A percentile compares a stretch with the other conserved stretches of the same genome.
phyloP scores from a whole-genome alignment of 2,797 vertebrate genomes.

The Sciaenops ocellatus region DNA sequence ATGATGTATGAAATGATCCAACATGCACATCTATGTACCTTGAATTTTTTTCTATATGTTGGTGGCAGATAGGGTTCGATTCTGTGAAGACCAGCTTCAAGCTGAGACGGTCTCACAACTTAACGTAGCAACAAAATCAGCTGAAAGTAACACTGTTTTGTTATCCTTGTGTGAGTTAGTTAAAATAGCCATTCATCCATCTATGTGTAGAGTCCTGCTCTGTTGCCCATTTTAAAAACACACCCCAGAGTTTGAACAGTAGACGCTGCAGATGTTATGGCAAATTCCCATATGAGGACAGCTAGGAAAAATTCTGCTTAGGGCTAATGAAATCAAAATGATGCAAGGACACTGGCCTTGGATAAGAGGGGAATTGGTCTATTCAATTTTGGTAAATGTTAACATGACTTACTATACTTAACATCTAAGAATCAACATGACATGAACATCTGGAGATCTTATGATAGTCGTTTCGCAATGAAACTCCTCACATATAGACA shows the following conservation, averaged over 20 bases:
- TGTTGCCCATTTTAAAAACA: not conserved
- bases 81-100: not conserved
- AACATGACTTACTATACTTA: not conserved
- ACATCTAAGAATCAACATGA: not conserved
- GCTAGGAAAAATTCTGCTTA: not conserved
- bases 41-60: too few relatives aligned
- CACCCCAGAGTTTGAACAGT: not conserved
- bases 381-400: not conserved
- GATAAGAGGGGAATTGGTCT: not conserved
- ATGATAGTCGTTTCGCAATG: constrained; percentile 19
- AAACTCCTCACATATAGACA: constrained; percentile 24
- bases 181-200: not conserved
- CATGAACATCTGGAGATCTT: not conserved
- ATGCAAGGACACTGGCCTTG: not conserved
- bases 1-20: too few relatives aligned
- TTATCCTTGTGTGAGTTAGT: not conserved
- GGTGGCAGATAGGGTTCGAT: too few relatives aligned
- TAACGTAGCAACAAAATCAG: not conserved
- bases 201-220: not conserved
- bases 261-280: not conserved
- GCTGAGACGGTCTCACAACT: not conserved
- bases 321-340: not conserved
- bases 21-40: too few relatives aligned
- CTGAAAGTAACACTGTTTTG: not conserved
- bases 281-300: not conserved